A percentile compares a stretch with the other conserved stretches of the same genome.
phyloP scores from a whole-genome alignment of 2,888 invertebrate genomes.

The Platycnemis pennipes region DNA sequence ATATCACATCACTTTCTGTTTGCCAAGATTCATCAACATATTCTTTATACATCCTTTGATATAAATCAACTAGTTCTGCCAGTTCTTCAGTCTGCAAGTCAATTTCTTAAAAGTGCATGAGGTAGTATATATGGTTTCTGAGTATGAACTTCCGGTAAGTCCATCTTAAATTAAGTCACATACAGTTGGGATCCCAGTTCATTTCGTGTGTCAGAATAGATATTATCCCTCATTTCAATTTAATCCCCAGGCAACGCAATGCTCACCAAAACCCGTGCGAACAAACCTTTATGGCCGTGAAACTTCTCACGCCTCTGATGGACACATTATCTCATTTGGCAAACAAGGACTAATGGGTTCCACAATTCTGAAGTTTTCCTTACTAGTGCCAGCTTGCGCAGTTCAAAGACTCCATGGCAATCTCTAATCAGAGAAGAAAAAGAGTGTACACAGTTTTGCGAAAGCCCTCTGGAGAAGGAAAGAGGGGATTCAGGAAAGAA shows the following conservation, averaged over 20 bases:
- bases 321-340: not conserved
- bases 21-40: too few species aligned
- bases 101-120: too few species aligned
- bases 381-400: not conserved
- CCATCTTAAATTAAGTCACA: not conserved
- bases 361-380: not conserved
- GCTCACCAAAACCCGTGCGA: not conserved
- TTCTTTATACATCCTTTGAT: too few species aligned
- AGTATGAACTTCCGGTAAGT: too few species aligned
- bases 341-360: slow-evolving; percentile 30
- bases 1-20: too few species aligned
- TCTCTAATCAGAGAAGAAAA: slow-evolving; percentile 4
- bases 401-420: not conserved
- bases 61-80: too few species aligned
- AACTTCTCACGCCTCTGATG: not conserved
- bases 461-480: not conserved
- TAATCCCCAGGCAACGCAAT: not conserved
- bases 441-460: not conserved
- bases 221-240: too few species aligned
- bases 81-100: too few species aligned
- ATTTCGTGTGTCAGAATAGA: not conserved
- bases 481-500: slow-evolving; percentile 23
- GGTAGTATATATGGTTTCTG: too few species aligned
- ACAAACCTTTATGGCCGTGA: not conserved
- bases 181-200: not conserved